phyloP scores from a whole-genome alignment of 1,140 invertebrate species.

The Drosophila ogumai region DNA sequence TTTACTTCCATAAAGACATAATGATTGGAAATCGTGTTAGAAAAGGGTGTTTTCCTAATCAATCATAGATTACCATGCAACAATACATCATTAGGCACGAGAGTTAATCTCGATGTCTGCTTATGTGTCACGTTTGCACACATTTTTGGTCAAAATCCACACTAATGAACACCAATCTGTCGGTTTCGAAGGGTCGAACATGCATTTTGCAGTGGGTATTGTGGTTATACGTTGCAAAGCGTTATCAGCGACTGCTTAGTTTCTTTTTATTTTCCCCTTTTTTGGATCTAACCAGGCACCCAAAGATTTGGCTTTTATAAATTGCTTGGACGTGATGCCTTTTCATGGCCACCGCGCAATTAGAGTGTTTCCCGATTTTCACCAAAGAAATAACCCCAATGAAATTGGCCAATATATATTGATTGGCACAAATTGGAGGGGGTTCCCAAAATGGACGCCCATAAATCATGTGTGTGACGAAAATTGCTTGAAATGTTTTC shows the following conservation, averaged over 20 bases:
- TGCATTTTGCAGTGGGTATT: slow-evolving; percentile 11
- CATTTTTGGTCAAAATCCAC: slow-evolving; percentile 27
- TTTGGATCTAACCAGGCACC: background rate
- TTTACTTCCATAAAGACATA: slow-evolving; percentile 31
- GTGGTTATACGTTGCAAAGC: slow-evolving; percentile 3
- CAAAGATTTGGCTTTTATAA: slow-evolving; percentile 34
- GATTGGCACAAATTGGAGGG: slow-evolving; percentile 61
- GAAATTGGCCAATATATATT: slow-evolving; percentile 55
- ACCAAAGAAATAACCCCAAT: slow-evolving; percentile 26
- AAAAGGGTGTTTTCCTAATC: slow-evolving; percentile 51
- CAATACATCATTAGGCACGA: background rate
- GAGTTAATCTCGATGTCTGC: background rate
- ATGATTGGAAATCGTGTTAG: slow-evolving; percentile 51
- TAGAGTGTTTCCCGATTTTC: slow-evolving; percentile 22
- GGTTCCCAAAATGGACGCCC: slow-evolving; percentile 55
- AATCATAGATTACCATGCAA: slow-evolving; percentile 37
- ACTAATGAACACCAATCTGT: slow-evolving; percentile 14
- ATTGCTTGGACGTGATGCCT: slow-evolving; percentile 66
- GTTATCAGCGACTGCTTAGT: background rate
- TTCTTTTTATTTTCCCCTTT: background rate
- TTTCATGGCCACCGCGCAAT: slow-evolving; percentile 34
- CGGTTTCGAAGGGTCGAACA: background rate
- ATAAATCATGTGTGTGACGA: slow-evolving; percentile 71
- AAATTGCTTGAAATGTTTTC: slow-evolving; percentile 54
- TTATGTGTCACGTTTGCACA: slow-evolving; percentile 40